Base-by-base conservation (phyloP, 2,888 invertebrate species). In the Polydrusus tereticollis region DNA sequence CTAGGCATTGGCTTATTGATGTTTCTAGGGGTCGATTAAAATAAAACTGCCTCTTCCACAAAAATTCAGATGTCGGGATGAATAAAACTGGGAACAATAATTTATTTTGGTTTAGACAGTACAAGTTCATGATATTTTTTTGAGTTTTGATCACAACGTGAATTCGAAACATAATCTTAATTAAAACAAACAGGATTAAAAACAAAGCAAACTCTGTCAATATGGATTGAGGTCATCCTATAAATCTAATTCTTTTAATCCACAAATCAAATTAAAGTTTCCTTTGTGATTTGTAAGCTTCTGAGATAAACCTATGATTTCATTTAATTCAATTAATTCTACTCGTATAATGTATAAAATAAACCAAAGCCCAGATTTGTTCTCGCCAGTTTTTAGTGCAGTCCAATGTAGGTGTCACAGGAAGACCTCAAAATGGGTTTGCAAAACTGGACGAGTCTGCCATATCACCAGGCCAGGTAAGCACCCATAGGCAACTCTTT, bases 361-460 rank as follows among this genome's bases (percentile, higher is more conserved):
- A 33, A 47, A 6, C 29, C 10, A 64, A 8, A 2, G 20, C n/a
- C 16, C 0, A 5, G 38, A 58, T 29, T 33, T 58, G n/a, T 8
- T 21, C 8, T 38, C 52, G 72, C 77, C 73, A 77, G 77, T 72
- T 69, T 67, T 57, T 62, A 73, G 64, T 50, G 55, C 50, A 65
- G 26, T 68, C 57, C 65, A 70, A 72, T 59, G 26, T 57, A 45
- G 64, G 47, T 58, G 59, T 43, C 52, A 29, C 14, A 2, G 12
- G 52, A 55, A 55, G 29, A 26, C 52, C 52, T 55, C 26, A 36
- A 77, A 63, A 82, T 82, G 82, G 68, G 71, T 74, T 71, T 77
- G 64, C 76, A 72, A 77, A 82, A 82, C 77, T 80, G 78, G 80
- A 80, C 82, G 75, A 69, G 66, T 63, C 72, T 68, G 8, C 74